Evolutionary conservation across 2,888 invertebrate species (phyloP).

Genomic region (Anticlea derivata): DNA sequence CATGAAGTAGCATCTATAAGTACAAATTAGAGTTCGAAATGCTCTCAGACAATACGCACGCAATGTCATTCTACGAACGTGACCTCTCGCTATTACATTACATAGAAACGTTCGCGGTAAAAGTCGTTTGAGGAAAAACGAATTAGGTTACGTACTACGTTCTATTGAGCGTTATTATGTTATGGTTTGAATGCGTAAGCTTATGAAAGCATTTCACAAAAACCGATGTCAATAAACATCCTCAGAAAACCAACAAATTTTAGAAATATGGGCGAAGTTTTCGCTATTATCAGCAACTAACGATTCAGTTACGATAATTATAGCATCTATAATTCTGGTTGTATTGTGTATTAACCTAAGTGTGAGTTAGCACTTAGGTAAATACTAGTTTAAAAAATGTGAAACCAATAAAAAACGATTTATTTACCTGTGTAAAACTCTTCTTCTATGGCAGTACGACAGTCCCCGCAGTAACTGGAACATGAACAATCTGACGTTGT

Average conservation of each 20-base stretch:
- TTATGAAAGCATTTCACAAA: neutral
- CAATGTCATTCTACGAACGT: slow-evolving; percentile 16
- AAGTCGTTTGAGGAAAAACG: slow-evolving; percentile 20
- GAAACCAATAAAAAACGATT: too few species aligned
- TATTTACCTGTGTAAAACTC: slow-evolving; percentile 91
- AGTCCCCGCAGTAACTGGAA: slow-evolving; percentile 98
- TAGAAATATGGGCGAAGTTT: too few species aligned
- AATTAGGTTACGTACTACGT: slow-evolving; percentile 23
- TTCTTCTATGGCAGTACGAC: slow-evolving; percentile 97
- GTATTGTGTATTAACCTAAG: too few species aligned
- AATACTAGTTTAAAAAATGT: too few species aligned
- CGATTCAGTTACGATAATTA: too few species aligned
- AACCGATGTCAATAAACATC: too few species aligned
- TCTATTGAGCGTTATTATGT: slow-evolving; percentile 13
- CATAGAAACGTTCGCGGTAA: slow-evolving; percentile 14
- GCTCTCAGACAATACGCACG: slow-evolving; percentile 10
- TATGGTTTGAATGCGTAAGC: neutral
- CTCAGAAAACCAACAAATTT: too few species aligned
- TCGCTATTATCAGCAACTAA: too few species aligned
- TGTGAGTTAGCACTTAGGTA: too few species aligned
- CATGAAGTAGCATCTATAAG: too few species aligned
- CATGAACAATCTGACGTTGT: slow-evolving; percentile 97
- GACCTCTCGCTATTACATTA: slow-evolving; percentile 16
- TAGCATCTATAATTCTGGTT: too few species aligned
- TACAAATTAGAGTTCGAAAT: neutral